Evolutionary conservation across 2,113 vertebrate genomes (phyloP).

Genomic region (Micronycteris hirsuta): DNA sequence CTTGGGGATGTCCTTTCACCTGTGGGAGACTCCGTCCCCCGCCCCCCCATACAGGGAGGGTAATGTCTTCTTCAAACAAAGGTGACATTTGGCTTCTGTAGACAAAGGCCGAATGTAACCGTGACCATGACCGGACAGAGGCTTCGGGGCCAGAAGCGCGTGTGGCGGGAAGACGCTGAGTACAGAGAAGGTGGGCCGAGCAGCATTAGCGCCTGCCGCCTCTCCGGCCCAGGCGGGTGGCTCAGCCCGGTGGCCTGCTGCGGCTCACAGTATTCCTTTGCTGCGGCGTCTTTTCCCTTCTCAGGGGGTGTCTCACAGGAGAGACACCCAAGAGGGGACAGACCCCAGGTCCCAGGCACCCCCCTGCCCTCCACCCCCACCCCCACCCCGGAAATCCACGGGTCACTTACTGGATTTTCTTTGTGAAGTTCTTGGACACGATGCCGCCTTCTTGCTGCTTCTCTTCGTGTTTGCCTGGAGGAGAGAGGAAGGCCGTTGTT

Average conservation of each 20-base stretch:
- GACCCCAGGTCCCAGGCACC: not conserved
- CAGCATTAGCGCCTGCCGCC: rapidly evolving
- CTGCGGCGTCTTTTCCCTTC: not conserved
- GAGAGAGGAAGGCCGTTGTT: constrained; percentile 9
- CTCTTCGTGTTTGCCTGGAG: constrained; percentile 94
- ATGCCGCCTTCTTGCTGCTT: constrained; percentile 97
- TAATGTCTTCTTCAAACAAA: not conserved
- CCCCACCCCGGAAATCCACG: rapidly evolving
- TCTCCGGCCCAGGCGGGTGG: too few relatives aligned
- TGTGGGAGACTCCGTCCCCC: not conserved
- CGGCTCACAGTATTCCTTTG: not conserved
- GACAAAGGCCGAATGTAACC: not conserved
- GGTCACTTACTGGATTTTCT: constrained; percentile 98
- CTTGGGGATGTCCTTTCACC: not conserved
- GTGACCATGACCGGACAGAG: not conserved
- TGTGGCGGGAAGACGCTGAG: rapidly evolving
- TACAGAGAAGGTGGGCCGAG: not conserved
- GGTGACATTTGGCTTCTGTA: not conserved
- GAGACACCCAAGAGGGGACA: not conserved
- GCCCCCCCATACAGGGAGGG: not conserved
- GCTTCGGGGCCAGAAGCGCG: not conserved
- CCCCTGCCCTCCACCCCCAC: rapidly evolving
- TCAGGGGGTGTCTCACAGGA: not conserved
- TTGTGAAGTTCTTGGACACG: constrained; percentile 99
- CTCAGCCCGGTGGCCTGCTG: not conserved